Evolutionary conservation across 2,888 invertebrate species (phyloP).

Genomic region (Nemoura dubitans): DNA sequence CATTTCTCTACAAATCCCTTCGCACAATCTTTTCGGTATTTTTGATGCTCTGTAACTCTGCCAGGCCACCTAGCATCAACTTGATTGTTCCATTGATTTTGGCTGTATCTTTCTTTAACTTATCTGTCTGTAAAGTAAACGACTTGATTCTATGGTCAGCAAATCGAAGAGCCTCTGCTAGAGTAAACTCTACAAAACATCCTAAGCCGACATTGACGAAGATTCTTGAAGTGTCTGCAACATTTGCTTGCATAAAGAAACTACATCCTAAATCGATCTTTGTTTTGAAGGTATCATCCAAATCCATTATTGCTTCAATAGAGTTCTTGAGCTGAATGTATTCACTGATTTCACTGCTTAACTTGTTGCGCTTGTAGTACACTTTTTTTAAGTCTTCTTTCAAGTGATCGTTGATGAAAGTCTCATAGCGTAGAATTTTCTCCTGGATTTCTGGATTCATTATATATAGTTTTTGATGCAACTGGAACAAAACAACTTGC

Average conservation of each 20-base stretch:
- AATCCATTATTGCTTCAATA: slow-evolving; percentile 70
- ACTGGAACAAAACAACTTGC: background rate
- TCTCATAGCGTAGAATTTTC: slow-evolving; percentile 69
- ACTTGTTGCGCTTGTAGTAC: slow-evolving; percentile 67
- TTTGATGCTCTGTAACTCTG: slow-evolving; percentile 63
- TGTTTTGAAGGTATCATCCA: slow-evolving; percentile 70
- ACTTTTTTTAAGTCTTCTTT: slow-evolving; percentile 73
- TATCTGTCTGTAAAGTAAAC: slow-evolving; percentile 69
- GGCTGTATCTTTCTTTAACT: slow-evolving; percentile 72
- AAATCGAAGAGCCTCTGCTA: slow-evolving; percentile 76
- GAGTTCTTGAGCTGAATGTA: slow-evolving; percentile 77
- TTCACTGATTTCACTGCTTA: slow-evolving; percentile 76
- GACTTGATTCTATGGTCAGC: slow-evolving; percentile 74
- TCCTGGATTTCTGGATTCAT: slow-evolving; percentile 46
- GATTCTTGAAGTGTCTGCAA: slow-evolving; percentile 72
- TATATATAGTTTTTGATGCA: background rate
- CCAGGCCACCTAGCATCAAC: slow-evolving; percentile 75
- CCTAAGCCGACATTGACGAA: slow-evolving; percentile 80
- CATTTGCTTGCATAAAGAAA: slow-evolving; percentile 81
- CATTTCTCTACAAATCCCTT: background rate
- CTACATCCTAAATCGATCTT: slow-evolving; percentile 85
- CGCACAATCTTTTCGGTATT: background rate
- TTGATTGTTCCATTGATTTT: slow-evolving; percentile 82
- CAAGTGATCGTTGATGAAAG: slow-evolving; percentile 80
- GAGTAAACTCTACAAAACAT: slow-evolving; percentile 76